Conservation (phyloP, 2,797 vertebrate species). For the Leptodactylus fallax region DNA sequence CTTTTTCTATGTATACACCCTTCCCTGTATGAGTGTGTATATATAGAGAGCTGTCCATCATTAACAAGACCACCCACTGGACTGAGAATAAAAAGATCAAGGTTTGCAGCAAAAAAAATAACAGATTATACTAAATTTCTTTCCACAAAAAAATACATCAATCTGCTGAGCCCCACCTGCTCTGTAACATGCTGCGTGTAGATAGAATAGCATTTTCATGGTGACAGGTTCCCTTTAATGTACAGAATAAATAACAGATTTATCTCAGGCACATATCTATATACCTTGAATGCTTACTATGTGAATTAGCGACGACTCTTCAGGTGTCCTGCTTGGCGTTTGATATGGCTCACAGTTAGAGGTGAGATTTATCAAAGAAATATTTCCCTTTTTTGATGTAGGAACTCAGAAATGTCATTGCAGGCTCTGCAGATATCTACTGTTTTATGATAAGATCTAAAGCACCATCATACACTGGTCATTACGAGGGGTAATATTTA, state of each 20-base stretch:
- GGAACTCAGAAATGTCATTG: constrained; percentile 9
- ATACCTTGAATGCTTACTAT: neutral
- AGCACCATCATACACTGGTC: neutral
- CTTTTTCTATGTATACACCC: too few relatives aligned
- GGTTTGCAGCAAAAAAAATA: too few relatives aligned
- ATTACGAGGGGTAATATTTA: neutral
- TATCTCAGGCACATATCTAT: neutral
- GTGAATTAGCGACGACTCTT: neutral
- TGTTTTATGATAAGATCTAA: neutral
- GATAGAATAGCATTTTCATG: too few relatives aligned
- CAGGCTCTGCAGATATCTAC: neutral
- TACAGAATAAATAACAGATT: neutral
- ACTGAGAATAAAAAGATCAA: too few relatives aligned
- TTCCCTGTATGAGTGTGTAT: too few relatives aligned
- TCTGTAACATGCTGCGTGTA: too few relatives aligned
- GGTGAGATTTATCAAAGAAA: constrained; percentile 4
- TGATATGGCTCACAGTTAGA: constrained; percentile 13
- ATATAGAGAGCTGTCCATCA: too few relatives aligned
- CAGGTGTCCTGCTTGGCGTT: neutral
- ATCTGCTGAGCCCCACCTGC: too few relatives aligned
- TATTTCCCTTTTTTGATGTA: neutral
- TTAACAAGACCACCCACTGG: too few relatives aligned
- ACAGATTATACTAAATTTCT: too few relatives aligned
- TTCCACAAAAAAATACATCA: too few relatives aligned
- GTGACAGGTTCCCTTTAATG: too few relatives aligned